Percentiles rank a stretch among this genome's conserved stretches.
Conservation (phyloP, 2,113 vertebrate species). For the Plecturocebus donacophilus region DNA sequence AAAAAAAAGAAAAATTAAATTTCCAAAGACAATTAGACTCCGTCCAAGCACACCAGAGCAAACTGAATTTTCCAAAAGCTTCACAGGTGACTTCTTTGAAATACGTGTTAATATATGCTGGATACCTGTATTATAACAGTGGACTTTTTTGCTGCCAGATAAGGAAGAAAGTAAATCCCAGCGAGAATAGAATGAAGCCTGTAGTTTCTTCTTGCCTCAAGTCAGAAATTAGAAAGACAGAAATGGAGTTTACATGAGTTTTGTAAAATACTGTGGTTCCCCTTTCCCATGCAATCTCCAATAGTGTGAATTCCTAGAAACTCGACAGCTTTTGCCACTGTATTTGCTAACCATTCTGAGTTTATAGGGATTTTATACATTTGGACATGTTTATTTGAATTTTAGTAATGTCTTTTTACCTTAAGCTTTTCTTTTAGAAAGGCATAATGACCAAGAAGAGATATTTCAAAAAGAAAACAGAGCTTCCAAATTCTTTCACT, state of each 20-base stretch:
- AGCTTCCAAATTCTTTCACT: slow-evolving; percentile 6
- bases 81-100: not conserved
- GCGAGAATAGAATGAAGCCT: not conserved
- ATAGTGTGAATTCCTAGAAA: not conserved
- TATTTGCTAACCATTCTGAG: not conserved
- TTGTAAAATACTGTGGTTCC: not conserved
- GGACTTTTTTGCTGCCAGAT: not conserved
- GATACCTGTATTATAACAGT: not conserved
- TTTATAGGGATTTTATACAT: not conserved
- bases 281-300: not conserved
- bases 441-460: not conserved
- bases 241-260: not conserved
- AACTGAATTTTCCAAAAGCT: not conserved
- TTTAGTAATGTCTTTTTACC: slow-evolving; percentile 5
- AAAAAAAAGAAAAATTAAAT: no score
- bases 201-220: not conserved
- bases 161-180: not conserved
- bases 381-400: not conserved
- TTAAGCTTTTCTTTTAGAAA: slow-evolving; percentile 30
- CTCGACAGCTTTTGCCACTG: not conserved
- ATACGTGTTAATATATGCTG: not conserved
- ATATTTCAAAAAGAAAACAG: not conserved
- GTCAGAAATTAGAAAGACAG: not conserved
- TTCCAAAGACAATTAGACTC: not conserved
- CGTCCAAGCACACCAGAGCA: not conserved